These are phyloP conservation scores for Spicauda simplicius DNA, from an alignment of 2,888 invertebrate genomes.

Conservation along the genomic window DNA sequence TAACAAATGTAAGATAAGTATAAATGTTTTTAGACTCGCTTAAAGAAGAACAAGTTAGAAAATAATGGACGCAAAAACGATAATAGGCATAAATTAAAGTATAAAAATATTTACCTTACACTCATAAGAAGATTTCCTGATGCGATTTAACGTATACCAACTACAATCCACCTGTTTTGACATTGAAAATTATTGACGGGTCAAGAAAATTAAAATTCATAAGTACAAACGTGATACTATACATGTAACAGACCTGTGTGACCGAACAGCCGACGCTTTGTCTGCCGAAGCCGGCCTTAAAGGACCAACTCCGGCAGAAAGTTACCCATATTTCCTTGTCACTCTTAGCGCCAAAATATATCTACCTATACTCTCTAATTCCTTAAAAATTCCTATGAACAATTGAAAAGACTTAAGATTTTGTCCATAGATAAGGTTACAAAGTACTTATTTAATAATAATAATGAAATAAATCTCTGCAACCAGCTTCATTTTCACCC, in stretches of 20 bases:
- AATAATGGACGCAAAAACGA: not conserved
- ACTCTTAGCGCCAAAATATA: not conserved
- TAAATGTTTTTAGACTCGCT: too few species aligned
- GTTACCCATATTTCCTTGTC: slow-evolving; percentile 10
- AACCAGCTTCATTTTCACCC: slow-evolving; percentile 10
- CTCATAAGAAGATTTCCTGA: slow-evolving; percentile 44
- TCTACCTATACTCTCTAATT: not conserved
- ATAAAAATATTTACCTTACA: slow-evolving; percentile 41
- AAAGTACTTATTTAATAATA: not conserved
- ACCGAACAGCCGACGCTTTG: slow-evolving; percentile 43
- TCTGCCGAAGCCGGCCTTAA: slow-evolving; percentile 40
- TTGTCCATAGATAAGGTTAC: not conserved
- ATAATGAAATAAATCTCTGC: not conserved
- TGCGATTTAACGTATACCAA: slow-evolving; percentile 36
- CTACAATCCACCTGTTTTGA: slow-evolving; percentile 55
- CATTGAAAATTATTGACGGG: slow-evolving; percentile 54
- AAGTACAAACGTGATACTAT: slow-evolving; percentile 20
- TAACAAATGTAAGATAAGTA: too few species aligned
- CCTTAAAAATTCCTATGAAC: not conserved
- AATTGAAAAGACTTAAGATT: not conserved
- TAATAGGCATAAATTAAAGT: not conserved
- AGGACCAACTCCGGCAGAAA: slow-evolving; percentile 14
- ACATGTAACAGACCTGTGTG: slow-evolving; percentile 18
- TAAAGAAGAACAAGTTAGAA: not conserved
- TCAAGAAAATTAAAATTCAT: slow-evolving; percentile 26